These are phyloP conservation scores for Suricata suricatta DNA, from an alignment of 2,113 vertebrate species.

Conservation along the genomic window DNA sequence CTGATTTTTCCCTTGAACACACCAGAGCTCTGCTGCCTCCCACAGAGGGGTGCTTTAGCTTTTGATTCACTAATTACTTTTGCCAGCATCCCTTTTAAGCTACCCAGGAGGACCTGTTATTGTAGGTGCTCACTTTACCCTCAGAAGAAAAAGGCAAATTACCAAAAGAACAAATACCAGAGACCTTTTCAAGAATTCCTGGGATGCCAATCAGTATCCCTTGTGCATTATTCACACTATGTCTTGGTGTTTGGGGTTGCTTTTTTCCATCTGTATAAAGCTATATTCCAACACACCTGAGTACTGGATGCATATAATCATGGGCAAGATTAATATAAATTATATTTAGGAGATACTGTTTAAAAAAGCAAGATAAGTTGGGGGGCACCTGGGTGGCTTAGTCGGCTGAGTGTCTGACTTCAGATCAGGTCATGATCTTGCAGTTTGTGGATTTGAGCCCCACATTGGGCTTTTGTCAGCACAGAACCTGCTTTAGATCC, in stretches of 20 bases:
- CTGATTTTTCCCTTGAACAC: background rate
- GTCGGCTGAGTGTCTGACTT: no score
- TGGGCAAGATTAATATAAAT: background rate
- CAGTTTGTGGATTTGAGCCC: no score
- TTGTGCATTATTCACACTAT: background rate
- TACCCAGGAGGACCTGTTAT: background rate
- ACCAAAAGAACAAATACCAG: conserved; percentile 19
- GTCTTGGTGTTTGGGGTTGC: background rate
- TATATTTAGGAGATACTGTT: background rate
- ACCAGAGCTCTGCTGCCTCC: background rate
- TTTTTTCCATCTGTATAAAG: background rate
- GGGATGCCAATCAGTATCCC: background rate
- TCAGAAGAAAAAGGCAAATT: conserved; percentile 46
- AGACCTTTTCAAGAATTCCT: background rate
- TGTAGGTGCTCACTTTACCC: background rate
- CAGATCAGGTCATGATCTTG: no score
- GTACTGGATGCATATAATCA: background rate
- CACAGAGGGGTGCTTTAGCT: background rate
- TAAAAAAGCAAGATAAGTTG: background rate
- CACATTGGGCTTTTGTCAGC: no score
- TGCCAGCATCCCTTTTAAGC: background rate
- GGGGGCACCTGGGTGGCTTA: no score
- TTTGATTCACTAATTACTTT: conserved; percentile 41
- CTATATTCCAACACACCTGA: background rate
- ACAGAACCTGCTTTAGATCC: no score